A percentile compares a stretch with the other conserved stretches of the same genome.
These are phyloP conservation scores for Leptinotarsa tumamoca DNA, from an alignment of 2,888 invertebrate species.

Conservation along the genomic window DNA sequence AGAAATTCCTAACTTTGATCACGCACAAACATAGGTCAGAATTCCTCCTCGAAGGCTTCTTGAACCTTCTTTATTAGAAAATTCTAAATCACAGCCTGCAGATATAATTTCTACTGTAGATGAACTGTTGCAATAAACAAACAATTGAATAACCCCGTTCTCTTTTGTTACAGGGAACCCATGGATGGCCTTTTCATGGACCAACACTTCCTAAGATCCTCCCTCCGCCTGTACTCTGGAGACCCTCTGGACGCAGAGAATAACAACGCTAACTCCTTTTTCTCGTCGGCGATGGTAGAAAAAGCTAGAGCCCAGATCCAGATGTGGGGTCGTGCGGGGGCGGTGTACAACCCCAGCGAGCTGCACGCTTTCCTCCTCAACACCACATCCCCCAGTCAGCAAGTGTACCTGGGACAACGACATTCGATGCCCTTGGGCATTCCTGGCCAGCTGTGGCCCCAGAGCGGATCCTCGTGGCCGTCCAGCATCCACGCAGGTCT, in stretches of 20 bases:
- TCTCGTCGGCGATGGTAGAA: constrained; percentile 71
- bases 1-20: no score
- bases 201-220: constrained; percentile 77
- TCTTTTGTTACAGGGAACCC: constrained; percentile 71
- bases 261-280: constrained; percentile 66
- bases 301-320: constrained; percentile 69
- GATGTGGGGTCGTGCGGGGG: constrained; percentile 68
- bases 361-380: constrained; percentile 65
- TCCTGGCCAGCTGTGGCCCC: constrained; percentile 67
- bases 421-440: constrained; percentile 62
- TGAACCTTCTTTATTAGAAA: no score
- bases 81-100: neutral
- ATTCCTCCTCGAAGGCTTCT: no score
- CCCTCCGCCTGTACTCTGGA: constrained; percentile 71
- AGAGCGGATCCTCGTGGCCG: constrained; percentile 61
- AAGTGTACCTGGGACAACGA: constrained; percentile 62
- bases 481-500: constrained; percentile 62
- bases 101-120: neutral
- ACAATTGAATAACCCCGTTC: neutral
- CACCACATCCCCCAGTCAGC: constrained; percentile 58
- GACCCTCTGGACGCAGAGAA: constrained; percentile 69
- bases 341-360: constrained; percentile 70
- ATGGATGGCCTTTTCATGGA: constrained; percentile 85
- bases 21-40: no score
- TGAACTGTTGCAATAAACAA: neutral